Base-by-base conservation (phyloP, 2,888 invertebrate species). In the Volucella bombylans region DNA sequence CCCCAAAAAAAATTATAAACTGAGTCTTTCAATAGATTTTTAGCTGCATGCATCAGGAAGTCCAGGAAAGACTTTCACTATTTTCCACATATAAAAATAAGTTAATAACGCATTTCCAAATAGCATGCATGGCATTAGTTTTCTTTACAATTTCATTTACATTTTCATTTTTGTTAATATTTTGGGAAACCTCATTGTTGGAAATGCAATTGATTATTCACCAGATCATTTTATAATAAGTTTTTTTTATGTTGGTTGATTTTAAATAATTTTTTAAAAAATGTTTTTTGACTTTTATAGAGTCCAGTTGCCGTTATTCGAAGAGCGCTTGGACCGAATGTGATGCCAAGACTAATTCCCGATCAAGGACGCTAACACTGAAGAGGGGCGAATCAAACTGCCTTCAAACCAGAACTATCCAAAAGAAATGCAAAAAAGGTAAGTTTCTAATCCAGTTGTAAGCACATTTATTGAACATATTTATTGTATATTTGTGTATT, bases 371-470 rank as follows among this genome's bases (percentile, higher is more conserved):
- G 79, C 93, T 97, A 81, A 96, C 95, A n/a, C 92, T 97, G 89
- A 97, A 97, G 93, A 96, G 96, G 90, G 96, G 96, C 64, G 96
- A 96, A 90, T 93, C 94, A 86, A 94, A 93, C 88, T 97, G 97
- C 92, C 95, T 96, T 90, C 94, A 94, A 87, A 95, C 95, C 87
- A 96, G 96, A 92, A 96, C 95, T 78, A 96, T 97, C 88, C 95
- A 96, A 92, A 97, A 97, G 93, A 97, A 96, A 90, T 97, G 97
- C 94, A 97, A 96, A 93, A 97, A 96, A 94, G 95, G 97, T 96
- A 92, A 90, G 90, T 89, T 41, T 68, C n/a, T 38, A 10, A 12
- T 11, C 12, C 45, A 23, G 2, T 23, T 23, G 18, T 2, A 23
- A 23, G 2, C 18, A 3, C 18, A 23, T 23, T 23, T 23, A 23